Conservation (phyloP, 2,797 vertebrate species). For the Harpagifer antarcticus region DNA sequence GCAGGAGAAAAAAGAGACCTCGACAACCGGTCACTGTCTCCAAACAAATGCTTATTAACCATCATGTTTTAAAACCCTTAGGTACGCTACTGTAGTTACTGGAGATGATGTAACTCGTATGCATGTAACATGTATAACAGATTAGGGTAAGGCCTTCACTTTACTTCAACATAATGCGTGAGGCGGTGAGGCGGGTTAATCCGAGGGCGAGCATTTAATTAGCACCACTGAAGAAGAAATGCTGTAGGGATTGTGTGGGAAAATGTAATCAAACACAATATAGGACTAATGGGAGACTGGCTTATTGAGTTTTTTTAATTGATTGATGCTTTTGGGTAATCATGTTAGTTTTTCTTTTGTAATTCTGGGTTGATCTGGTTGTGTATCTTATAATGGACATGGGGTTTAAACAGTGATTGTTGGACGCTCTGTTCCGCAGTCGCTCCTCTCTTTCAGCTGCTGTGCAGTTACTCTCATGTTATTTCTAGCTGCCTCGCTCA, state of each 20-base stretch:
- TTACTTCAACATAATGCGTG: conserved; percentile 55
- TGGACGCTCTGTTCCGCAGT: conserved; percentile 61
- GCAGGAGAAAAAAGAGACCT: background rate
- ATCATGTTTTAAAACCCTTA: conserved; percentile 15
- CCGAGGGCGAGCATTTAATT: conserved; percentile 24
- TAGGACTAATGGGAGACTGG: conserved; percentile 39
- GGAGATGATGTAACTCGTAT: conserved; percentile 23
- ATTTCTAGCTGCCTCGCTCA: conserved; percentile 56
- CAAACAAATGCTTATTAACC: background rate
- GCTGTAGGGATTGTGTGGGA: conserved; percentile 29
- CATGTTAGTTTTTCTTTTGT: background rate
- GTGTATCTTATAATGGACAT: conserved; percentile 36
- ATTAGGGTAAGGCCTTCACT: conserved; percentile 33
- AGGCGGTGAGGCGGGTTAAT: conserved; percentile 26
- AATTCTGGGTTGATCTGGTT: conserved; percentile 45
- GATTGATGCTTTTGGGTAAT: conserved; percentile 55
- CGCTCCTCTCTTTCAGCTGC: conserved; percentile 76
- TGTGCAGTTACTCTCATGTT: conserved; percentile 79
- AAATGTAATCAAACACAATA: conserved; percentile 38
- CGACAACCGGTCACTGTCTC: background rate
- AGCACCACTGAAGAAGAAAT: conserved; percentile 16
- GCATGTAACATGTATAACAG: conserved; percentile 36
- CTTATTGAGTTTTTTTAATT: conserved; percentile 46
- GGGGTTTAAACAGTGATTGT: conserved; percentile 61
- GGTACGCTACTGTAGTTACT: conserved; percentile 22